phyloP scores from a whole-genome alignment of 2,797 vertebrate genomes.

The Cirrhinus molitorella region DNA sequence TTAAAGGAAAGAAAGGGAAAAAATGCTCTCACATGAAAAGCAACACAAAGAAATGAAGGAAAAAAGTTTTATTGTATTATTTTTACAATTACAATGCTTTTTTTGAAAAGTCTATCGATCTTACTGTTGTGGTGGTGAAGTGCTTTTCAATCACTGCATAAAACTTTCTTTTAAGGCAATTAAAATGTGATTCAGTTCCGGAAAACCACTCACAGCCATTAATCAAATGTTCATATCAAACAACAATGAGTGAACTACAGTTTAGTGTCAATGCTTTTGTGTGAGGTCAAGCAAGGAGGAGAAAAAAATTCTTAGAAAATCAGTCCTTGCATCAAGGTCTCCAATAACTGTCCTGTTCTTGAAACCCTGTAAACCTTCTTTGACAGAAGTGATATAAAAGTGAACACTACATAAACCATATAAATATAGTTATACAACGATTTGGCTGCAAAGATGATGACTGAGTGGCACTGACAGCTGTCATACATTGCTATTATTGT shows the following conservation, averaged over 20 bases:
- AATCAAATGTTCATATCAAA: slow-evolving; percentile 17
- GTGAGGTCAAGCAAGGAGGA: slow-evolving; percentile 10
- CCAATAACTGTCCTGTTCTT: not conserved
- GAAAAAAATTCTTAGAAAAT: slow-evolving; percentile 3
- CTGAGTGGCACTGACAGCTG: not conserved
- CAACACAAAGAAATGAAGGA: slow-evolving; percentile 32
- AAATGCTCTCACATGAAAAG: slow-evolving; percentile 39
- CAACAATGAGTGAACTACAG: slow-evolving; percentile 21
- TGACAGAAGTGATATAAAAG: slow-evolving; percentile 18
- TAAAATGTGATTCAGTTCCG: slow-evolving; percentile 45
- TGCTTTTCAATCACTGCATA: slow-evolving; percentile 2
- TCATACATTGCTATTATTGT: not conserved
- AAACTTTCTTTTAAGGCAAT: slow-evolving; percentile 45
- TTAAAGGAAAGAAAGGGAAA: not conserved
- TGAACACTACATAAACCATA: slow-evolving; percentile 8
- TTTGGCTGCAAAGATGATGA: not conserved
- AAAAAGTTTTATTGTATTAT: slow-evolving; percentile 29
- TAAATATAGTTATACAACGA: slow-evolving; percentile 1
- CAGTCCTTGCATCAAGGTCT: slow-evolving; percentile 32
- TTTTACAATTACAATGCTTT: slow-evolving; percentile 10
- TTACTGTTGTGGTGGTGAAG: slow-evolving; percentile 4
- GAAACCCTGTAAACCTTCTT: slow-evolving; percentile 26
- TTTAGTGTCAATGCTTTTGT: slow-evolving; percentile 23
- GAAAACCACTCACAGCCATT: not conserved
- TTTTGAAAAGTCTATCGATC: slow-evolving; percentile 14